phyloP scores from a whole-genome alignment of 2,113 vertebrate genomes.

The Isichthys henryi region DNA sequence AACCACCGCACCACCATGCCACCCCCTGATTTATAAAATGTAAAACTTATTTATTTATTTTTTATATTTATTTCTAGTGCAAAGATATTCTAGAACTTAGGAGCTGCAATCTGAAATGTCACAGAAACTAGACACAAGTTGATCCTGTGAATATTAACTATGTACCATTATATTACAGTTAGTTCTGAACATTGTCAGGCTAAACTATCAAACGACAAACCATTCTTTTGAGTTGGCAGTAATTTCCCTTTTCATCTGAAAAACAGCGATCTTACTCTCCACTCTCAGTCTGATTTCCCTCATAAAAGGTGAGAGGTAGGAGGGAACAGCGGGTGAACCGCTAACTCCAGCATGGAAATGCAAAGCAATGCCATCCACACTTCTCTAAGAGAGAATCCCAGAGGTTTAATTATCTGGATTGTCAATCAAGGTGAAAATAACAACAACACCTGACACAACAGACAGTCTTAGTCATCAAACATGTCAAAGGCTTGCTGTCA shows the following conservation, averaged over 20 bases:
- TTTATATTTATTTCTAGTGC: neutral
- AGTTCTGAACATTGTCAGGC: neutral
- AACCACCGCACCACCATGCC: no score
- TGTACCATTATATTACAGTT: neutral
- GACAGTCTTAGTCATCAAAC: conserved; percentile 47
- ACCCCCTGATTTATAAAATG: neutral
- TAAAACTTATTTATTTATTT: neutral
- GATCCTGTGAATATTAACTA: conserved; percentile 1
- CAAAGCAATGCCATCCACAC: conserved; percentile 44
- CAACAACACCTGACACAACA: conserved; percentile 47
- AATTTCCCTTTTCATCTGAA: conserved; percentile 8
- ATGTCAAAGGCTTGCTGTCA: conserved; percentile 45
- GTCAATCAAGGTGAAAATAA: conserved; percentile 57
- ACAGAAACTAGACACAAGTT: neutral
- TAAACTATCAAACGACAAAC: neutral
- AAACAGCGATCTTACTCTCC: conserved; percentile 8
- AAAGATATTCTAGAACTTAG: neutral
- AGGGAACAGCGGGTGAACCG: conserved; percentile 6
- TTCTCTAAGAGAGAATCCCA: conserved; percentile 46
- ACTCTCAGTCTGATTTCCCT: conserved; percentile 4
- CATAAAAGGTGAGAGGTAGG: neutral
- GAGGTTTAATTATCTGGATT: conserved; percentile 62
- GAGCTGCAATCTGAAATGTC: neutral
- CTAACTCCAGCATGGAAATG: conserved; percentile 21
- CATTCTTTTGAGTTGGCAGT: conserved; percentile 2